Base-by-base conservation (phyloP, 2,888 invertebrate species). In the Drosophila subsilvestris region DNA sequence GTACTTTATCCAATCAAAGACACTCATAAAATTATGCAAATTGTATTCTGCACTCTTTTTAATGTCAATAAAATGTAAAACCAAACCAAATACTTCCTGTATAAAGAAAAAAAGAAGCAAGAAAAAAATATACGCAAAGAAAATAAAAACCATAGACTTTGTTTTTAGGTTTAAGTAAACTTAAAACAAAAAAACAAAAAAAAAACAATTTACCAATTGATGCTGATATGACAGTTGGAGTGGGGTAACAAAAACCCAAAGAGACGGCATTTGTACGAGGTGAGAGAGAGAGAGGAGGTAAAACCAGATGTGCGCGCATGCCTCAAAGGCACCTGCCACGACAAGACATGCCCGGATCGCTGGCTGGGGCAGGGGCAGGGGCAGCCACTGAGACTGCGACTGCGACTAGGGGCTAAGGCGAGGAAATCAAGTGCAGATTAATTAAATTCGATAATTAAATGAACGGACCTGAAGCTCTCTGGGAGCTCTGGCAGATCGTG, bases 371-470 rank as follows among this genome's bases (percentile, higher is more conserved):
- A 63, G 37, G 22, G 47, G 45, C 47, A 63, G 47, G 25, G 49
- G 32, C 63, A 63, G 42, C 12, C n/a, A n/a, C 48, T 49, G 49
- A 18, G 32, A 63, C 73, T 69, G 58, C 17, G 74, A 48, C 84
- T 67, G 79, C 6, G 7, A 37, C 37, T 37, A 27, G 37, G 56
- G 71, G 63, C 72, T 77, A 70, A 77, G 84, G 88, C 82, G 87
- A 71, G 71, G 71, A 71, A 91, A 90, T 91, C 82, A 80, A 80
- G 81, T 86, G 86, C 79, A 89, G 79, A 87, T 88, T 84, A 80
- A 80, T 78, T 88, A 87, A 86, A 89, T 85, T 88, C 83, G 78
- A 85, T 88, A 90, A 90, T 91, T 90, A 89, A 89, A 91, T 89
- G 91, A 89, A 90, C 88, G 91, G 76, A 77, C 75, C 68, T 37